A percentile compares a stretch with the other conserved stretches of the same genome.
These are phyloP conservation scores for Apamea crenata DNA, from an alignment of 2,888 invertebrate genomes.

Conservation along the genomic window DNA sequence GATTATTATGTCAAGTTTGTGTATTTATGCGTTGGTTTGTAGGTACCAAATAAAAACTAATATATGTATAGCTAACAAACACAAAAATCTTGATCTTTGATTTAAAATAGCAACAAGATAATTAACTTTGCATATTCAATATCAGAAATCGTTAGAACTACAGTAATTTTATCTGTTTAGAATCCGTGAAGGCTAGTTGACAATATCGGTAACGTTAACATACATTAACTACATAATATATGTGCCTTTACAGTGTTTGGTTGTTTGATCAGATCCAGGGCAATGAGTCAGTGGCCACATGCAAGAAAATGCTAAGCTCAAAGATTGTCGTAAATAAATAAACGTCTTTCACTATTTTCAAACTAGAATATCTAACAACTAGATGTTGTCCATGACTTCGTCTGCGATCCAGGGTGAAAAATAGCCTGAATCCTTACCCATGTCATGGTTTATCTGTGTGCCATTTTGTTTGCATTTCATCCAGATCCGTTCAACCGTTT, in stretches of 20 bases:
- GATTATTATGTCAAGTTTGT: not conserved
- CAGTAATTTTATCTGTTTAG: not conserved
- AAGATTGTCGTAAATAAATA: not conserved
- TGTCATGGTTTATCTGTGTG: not conserved
- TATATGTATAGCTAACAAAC: not conserved
- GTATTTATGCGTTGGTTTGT: not conserved
- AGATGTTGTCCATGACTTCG: not conserved
- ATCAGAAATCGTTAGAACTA: not conserved
- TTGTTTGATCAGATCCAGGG: conserved; percentile 7
- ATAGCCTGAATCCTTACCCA: no score
- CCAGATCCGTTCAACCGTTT: not conserved
- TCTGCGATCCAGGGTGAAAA: not conserved
- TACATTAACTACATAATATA: not conserved
- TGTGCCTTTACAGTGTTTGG: not conserved
- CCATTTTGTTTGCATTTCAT: not conserved
- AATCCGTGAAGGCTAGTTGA: conserved; percentile 29
- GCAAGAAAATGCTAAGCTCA: not conserved
- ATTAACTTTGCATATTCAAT: not conserved
- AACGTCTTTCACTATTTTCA: not conserved
- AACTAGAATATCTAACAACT: not conserved
- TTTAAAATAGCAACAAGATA: not conserved
- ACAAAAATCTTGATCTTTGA: not conserved
- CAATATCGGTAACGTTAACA: not conserved
- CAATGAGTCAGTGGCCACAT: conserved; percentile 10
- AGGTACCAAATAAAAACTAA: not conserved